Base-by-base conservation (phyloP, 2,888 invertebrate species). In the Petrolisthes manimaculis region DNA sequence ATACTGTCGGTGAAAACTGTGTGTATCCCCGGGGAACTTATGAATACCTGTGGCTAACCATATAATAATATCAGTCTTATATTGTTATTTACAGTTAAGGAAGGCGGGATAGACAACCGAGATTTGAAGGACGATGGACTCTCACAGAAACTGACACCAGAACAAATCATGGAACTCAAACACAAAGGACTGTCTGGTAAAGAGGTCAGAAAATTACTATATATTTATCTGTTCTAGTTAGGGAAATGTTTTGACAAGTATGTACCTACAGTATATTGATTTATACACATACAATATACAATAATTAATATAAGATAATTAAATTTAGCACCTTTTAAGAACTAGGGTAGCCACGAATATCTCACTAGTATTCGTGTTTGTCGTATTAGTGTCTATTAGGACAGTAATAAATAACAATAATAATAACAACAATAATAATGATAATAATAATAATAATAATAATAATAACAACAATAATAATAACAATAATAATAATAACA, bases 131-230 rank as follows among this genome's bases (percentile, higher is more conserved):
- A 93, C 89, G 92, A 92, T 37, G 92, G 92, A 56, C 92, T 92
- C 82, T 94, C 94, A 83, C 94, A 94, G 92, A 93, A 93, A 90
- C 91, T 94, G 75, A 93, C 93, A 8, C 92, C 92, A 79, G 93
- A 93, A 56, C 93, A 94, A 80, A 94, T 94, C 53, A 92, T 93
- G 86, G 92, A 92, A 61, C 92, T 94, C 92, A 93, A 93, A 90
- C 92, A 92, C 61, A 92, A 93, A 84, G 94, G 94, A 21, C 91
- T 93, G 1, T 92, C 92, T 79, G 93, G 94, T 74, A 92, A 93
- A 92, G 93, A 91, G 87, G 90, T 91, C 37, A 37, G 37, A 37
- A 2, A 37, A 37, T 37, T 37, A 37, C 37, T 37, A 37, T 37
- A 37, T 2, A 37, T 37, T 37, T 37, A 37, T 37, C 37, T 37